These are phyloP conservation scores for Cantharis lateralis DNA, from an alignment of 2,888 invertebrate species.

Conservation along the genomic window DNA sequence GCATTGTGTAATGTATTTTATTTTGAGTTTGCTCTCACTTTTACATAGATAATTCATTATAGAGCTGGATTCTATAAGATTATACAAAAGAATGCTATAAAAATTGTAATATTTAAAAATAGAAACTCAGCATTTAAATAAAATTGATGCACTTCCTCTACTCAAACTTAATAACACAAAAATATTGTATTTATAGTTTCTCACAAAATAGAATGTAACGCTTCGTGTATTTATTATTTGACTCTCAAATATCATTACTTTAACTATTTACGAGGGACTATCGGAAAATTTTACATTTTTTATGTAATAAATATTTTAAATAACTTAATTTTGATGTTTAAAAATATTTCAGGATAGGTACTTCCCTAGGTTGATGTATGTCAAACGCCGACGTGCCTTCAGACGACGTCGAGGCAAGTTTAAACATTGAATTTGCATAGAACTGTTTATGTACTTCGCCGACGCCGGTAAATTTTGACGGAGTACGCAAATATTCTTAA, in stretches of 20 bases:
- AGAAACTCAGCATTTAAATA: background rate
- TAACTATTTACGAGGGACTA: background rate
- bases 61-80: background rate
- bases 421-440: too few species aligned
- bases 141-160: slow-evolving; percentile 4
- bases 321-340: too few species aligned
- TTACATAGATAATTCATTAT: background rate
- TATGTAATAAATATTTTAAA: background rate
- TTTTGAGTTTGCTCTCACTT: background rate
- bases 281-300: background rate
- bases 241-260: background rate
- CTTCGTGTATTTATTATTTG: background rate
- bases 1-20: background rate
- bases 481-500: too few species aligned
- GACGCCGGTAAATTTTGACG: too few species aligned
- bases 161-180: slow-evolving; percentile 1
- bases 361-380: too few species aligned
- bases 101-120: slow-evolving; percentile 1
- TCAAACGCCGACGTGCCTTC: too few species aligned
- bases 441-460: too few species aligned
- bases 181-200: background rate
- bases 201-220: background rate
- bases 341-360: background rate
- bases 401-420: too few species aligned
- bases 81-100: slow-evolving; percentile 2